Base-by-base conservation (phyloP, 1,140 invertebrate genomes). In the Aradophagus sp. region DNA sequence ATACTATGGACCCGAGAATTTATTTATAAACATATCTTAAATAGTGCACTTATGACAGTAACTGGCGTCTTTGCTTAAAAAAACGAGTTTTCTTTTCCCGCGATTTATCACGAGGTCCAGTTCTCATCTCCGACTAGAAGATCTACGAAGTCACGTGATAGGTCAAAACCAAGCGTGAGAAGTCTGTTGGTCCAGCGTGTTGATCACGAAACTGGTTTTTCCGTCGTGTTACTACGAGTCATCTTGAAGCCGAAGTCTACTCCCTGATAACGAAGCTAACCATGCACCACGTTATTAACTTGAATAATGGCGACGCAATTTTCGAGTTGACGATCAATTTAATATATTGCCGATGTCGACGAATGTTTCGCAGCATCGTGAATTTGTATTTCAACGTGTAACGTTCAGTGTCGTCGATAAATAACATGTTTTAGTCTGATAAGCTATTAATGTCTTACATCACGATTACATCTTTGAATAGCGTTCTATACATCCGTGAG, bases 391-490 rank as follows among this genome's bases (percentile, higher is more conserved):
- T 38, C 17, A 35, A 35, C 27, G 29, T 27, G 12, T 36, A 42
- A 35, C 45, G 42, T 27, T 47, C 19, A 14, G 13, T 29, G 31
- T 52, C 6, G 2, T 44, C 39, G 39, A 53, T 55, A 48, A 65
- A 55, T 65, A 48, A 41, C 50, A 27, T 48, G 41, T 65, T 48
- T 4, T 42, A 26, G 1, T 29, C 44, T 50, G 52, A 58, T 66
- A 56, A 50, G 31, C 52, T 56, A 66, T 66, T 56, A 66, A 66
- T 66, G 62, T 66, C 52, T 66, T 56, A 56, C 62, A 66, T 66
- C 50, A 42, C 36, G 62, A 42, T 56, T 66, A 66, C 44, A 66
- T 66, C 50, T 50, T 35, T 31, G 42, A 27, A 56, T 48, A 50
- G 42, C 35, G 52, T 66, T 56, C 62, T 47, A 50, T 66, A 42